phyloP scores from a whole-genome alignment of 2,888 invertebrate genomes.

The Abrostola triplasia region DNA sequence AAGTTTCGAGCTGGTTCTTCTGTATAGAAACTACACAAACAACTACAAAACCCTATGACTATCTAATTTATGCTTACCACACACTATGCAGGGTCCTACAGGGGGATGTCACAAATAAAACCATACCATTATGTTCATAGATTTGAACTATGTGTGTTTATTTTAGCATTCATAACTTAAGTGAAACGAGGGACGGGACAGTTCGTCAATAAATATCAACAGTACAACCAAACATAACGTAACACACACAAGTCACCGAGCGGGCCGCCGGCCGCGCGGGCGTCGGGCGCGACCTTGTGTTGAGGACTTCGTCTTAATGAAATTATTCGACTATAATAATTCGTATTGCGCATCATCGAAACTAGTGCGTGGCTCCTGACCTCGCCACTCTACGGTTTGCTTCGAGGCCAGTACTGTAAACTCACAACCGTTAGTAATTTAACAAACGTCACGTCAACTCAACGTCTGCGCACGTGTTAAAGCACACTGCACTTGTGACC shows the following conservation, averaged over 20 bases:
- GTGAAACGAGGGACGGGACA: constrained; percentile 85
- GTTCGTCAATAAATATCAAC: constrained; percentile 70
- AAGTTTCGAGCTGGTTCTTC: too few species aligned
- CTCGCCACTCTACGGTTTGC: not conserved
- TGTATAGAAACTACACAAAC: too few species aligned
- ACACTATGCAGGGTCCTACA: not conserved
- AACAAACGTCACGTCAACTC: not conserved
- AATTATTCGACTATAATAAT: constrained; percentile 1
- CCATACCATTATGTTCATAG: constrained; percentile 52
- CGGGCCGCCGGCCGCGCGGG: constrained; percentile 7
- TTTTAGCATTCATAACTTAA: constrained; percentile 76
- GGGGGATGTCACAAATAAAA: constrained; percentile 49
- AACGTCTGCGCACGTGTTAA: constrained; percentile 2
- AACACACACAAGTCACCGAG: constrained; percentile 13
- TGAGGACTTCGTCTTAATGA: not conserved
- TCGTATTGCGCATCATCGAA: not conserved
- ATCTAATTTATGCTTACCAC: too few species aligned
- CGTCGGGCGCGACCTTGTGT: not conserved
- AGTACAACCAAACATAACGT: constrained; percentile 40
- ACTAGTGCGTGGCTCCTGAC: not conserved
- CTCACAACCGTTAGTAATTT: constrained; percentile 36
- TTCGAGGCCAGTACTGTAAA: constrained; percentile 13
- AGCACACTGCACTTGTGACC: not conserved
- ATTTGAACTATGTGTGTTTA: constrained; percentile 74
- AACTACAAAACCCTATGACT: too few species aligned